A percentile compares a stretch with the other conserved stretches of the same genome.
Conservation (phyloP, 2,888 invertebrate species). For the Cheilosia soror region DNA sequence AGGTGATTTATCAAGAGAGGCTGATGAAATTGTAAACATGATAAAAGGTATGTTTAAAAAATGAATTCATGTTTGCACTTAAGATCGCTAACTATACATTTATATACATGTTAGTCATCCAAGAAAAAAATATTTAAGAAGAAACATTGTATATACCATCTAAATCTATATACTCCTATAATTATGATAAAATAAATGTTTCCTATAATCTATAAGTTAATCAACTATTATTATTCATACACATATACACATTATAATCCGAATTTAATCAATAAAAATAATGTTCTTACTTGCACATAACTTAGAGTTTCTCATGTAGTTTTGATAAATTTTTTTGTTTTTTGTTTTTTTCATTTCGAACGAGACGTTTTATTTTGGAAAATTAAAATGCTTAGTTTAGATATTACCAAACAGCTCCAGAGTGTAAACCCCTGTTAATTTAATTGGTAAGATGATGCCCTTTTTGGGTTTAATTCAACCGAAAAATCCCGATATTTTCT, state of each 20-base stretch:
- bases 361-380: slow-evolving; percentile 11
- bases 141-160: slow-evolving; percentile 18
- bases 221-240: slow-evolving; percentile 27
- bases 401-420: neutral
- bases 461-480: neutral
- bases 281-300: slow-evolving; percentile 50
- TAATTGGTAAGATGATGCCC: slow-evolving; percentile 21
- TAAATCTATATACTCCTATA: slow-evolving; percentile 18
- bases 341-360: slow-evolving; percentile 5
- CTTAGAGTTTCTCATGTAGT: slow-evolving; percentile 54
- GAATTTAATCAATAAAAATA: slow-evolving; percentile 63
- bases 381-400: slow-evolving; percentile 13
- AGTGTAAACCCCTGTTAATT: neutral
- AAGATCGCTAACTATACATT: slow-evolving; percentile 16
- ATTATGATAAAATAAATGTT: slow-evolving; percentile 39
- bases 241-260: slow-evolving; percentile 40
- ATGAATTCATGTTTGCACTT: slow-evolving; percentile 12
- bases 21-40: slow-evolving; percentile 97
- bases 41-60: slow-evolving; percentile 87
- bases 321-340: slow-evolving; percentile 13
- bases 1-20: slow-evolving; percentile 94
- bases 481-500: no score
- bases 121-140: slow-evolving; percentile 8
- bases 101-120: slow-evolving; percentile 11
- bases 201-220: slow-evolving; percentile 49